Base-by-base conservation (phyloP, 2,888 invertebrate species). In the Trichopria drosophilae region DNA sequence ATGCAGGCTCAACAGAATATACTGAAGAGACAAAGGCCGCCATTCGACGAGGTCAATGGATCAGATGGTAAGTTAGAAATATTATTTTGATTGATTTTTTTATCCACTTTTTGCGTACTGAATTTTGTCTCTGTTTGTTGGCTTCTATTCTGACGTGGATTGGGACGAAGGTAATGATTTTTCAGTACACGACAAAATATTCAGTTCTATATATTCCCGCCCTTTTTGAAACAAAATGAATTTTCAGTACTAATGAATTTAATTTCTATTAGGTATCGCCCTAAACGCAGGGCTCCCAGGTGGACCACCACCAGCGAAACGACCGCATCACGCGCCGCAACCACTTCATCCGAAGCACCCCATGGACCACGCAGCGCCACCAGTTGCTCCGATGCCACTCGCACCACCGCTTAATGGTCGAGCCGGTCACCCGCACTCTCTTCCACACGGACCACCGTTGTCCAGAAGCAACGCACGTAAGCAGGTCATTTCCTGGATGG, bases 401-500 rank as follows among this genome's bases (percentile, higher is more conserved):
- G 66, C 72, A 54, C 65, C 73, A 34, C 69, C 76, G 19, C 58
- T 73, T 2, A 76, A 74, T 44, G 75, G 74, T 15, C 67, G 74
- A 50, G 69, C 74, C 1, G 60, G 60, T 40, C 73, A 72, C 64
- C 69, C 72, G 19, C 72, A 72, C 59, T 58, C 67, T 59, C 55
- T 73, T 61, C 59, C 75, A 54, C 66, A 76, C 59, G 66, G 75
- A 55, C 61, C 78, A 83, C 84, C 85, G 86, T 64, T 93, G 87
- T 80, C 93, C 85, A 67, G 90, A 88, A 80, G 89, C 62, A 75
- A 75, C 41, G 75, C 73, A 3, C 84, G 92, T 40, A 93, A 94
- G 71, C 93, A 93, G 79, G 92, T 94, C 67, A 93, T 95, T 75
- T 94, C 93, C 72, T 95, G 94, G 94, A 93, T 94, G 88, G 96